Evolutionary conservation across 2,797 vertebrate genomes (phyloP).

Genomic region (Enteromius afrohamiltoni): DNA sequence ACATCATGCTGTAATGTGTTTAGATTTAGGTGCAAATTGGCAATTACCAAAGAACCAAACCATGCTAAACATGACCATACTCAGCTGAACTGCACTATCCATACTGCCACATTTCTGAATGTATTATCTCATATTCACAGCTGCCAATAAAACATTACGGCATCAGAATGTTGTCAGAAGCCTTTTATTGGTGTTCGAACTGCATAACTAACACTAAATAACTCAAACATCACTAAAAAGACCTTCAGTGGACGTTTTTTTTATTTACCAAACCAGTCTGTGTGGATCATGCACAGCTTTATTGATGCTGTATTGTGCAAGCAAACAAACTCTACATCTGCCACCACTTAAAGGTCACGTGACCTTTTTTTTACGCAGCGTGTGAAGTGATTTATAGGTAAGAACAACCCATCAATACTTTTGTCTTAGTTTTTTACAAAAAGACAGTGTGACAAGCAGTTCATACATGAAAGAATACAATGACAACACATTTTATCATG

Average conservation of each 20-base stretch:
- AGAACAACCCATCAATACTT: neutral
- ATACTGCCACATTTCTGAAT: conserved; percentile 16
- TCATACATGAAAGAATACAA: conserved; percentile 42
- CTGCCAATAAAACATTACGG: conserved; percentile 19
- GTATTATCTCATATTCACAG: neutral
- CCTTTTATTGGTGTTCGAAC: neutral
- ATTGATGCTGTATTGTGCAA: conserved; percentile 43
- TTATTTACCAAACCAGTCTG: neutral
- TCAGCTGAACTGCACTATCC: conserved; percentile 9
- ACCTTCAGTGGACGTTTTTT: neutral
- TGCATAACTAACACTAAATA: neutral
- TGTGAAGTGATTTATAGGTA: neutral
- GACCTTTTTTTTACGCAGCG: neutral
- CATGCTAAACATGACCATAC: neutral
- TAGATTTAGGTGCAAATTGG: neutral
- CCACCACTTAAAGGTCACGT: neutral
- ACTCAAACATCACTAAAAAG: neutral
- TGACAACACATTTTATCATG: neutral
- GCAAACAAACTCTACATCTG: conserved; percentile 23
- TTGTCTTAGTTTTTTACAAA: conserved; percentile 32
- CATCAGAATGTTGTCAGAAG: conserved; percentile 3
- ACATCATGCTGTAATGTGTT: neutral
- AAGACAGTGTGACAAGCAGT: conserved; percentile 23
- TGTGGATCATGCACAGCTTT: conserved; percentile 50
- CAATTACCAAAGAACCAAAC: conserved; percentile 51